Evolutionary conservation across 2,888 invertebrate genomes (phyloP).

Genomic region (Chrysolina haemoptera): DNA sequence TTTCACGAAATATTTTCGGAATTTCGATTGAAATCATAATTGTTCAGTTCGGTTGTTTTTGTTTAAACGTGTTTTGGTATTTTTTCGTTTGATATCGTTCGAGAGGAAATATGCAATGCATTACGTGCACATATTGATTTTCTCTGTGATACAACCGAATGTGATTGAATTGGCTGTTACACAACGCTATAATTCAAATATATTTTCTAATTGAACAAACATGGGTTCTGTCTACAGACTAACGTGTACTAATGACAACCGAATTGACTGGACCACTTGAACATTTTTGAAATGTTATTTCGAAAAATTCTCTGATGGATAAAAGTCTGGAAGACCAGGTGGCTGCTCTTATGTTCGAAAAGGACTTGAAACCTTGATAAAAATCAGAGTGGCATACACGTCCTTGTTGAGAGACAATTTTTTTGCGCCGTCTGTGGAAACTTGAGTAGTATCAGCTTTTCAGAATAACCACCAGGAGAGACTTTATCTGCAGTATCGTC

Average conservation of each 20-base stretch:
- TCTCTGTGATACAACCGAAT: slow-evolving; percentile 1
- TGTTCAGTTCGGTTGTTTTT: slow-evolving; percentile 1
- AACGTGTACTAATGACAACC: not conserved
- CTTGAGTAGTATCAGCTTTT: no score
- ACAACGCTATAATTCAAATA: not conserved
- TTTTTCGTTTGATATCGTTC: not conserved
- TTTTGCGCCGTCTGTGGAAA: no score
- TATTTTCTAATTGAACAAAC: not conserved
- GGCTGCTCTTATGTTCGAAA: not conserved
- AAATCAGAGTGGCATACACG: no score
- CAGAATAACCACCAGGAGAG: no score
- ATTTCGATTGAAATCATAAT: slow-evolving; percentile 11
- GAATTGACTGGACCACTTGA: not conserved
- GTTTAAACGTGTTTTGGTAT: not conserved
- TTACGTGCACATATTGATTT: slow-evolving; percentile 13
- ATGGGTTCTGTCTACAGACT: not conserved
- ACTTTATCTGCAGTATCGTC: no score
- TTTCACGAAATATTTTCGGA: slow-evolving; percentile 7
- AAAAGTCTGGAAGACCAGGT: not conserved
- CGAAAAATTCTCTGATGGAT: not conserved
- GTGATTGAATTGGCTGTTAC: not conserved
- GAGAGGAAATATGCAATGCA: not conserved
- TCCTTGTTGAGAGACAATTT: no score
- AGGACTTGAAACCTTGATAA: not conserved
- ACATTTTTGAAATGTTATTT: not conserved